Conservation (phyloP, 2,888 invertebrate species). For the Dryadula phaetusa region DNA sequence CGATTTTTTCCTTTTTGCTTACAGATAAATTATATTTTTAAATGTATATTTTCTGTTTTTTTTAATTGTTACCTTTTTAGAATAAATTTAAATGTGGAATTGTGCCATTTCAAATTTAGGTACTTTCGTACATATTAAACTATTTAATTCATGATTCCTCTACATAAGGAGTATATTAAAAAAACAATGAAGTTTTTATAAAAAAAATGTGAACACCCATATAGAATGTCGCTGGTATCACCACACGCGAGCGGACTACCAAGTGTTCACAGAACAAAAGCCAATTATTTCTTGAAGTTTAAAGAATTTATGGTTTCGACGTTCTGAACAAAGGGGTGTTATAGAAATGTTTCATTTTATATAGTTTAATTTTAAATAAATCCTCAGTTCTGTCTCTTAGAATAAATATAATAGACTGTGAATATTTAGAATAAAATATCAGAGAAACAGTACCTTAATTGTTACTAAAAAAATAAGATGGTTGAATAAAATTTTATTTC, state of each 20-base stretch:
- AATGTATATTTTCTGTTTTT: no score
- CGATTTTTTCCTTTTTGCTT: no score
- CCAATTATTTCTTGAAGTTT: conserved; percentile 28
- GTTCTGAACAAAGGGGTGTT: conserved; percentile 14
- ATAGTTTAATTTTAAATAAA: conserved; percentile 12
- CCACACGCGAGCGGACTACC: conserved; percentile 7
- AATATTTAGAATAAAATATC: background rate
- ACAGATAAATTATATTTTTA: no score
- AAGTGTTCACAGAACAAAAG: conserved; percentile 14
- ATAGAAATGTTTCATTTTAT: conserved; percentile 12
- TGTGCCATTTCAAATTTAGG: no score
- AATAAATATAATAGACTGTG: background rate
- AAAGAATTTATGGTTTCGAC: conserved; percentile 21
- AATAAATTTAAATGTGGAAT: no score
- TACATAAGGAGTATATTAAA: no score
- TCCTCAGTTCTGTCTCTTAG: background rate
- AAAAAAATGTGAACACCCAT: background rate
- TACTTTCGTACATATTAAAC: no score
- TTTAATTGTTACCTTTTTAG: no score
- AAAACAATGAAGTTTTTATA: background rate
- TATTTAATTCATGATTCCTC: no score
- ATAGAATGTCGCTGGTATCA: background rate
- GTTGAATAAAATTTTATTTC: no score
- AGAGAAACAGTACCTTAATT: no score
- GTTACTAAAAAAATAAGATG: no score